Evolutionary conservation across 2,113 vertebrate species (phyloP).

Genomic region (Carassius auratus): DNA sequence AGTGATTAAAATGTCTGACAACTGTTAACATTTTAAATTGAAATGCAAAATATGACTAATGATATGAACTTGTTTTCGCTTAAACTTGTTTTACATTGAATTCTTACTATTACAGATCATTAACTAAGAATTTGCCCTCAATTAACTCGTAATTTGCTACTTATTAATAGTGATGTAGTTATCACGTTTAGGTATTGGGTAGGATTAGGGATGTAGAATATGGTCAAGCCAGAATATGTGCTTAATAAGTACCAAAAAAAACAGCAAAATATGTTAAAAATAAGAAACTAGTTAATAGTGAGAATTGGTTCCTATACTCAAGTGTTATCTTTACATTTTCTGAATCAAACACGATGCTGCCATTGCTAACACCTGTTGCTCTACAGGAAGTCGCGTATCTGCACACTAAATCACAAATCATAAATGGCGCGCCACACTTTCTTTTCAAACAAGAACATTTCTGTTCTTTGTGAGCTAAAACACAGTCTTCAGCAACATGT

Average conservation of each 20-base stretch:
- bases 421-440: neutral
- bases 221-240: no score
- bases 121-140: no score
- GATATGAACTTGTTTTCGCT: neutral
- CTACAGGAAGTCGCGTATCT: neutral
- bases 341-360: neutral
- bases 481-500: neutral
- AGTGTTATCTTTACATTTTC: neutral
- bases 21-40: neutral
- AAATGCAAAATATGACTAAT: neutral
- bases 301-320: no score
- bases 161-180: no score
- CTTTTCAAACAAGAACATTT: constrained; percentile 8
- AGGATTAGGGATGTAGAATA: no score
- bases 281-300: no score
- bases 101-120: neutral
- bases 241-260: no score
- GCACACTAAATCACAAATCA: constrained; percentile 1
- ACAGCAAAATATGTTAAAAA: no score
- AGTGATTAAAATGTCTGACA: neutral
- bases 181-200: no score
- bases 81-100: neutral
- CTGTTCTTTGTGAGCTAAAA: constrained; percentile 10
- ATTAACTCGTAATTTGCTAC: no score
- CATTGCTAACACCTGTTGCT: neutral